These are phyloP conservation scores for Thymelicus acteon DNA, from an alignment of 2,888 invertebrate genomes.

Conservation along the genomic window DNA sequence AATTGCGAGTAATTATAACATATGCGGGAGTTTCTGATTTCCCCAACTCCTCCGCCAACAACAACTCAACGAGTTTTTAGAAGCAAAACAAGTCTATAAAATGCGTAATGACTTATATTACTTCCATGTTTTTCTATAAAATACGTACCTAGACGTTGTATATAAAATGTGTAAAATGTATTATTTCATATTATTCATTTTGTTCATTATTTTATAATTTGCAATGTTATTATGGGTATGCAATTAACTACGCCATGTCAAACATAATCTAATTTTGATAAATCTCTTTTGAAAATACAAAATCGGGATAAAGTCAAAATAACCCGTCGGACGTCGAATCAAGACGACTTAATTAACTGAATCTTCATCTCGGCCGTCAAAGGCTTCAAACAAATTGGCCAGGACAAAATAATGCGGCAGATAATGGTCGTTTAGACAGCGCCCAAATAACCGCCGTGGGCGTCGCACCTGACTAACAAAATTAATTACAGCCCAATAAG, in stretches of 20 bases:
- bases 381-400: conserved; percentile 81
- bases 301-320: conserved; percentile 39
- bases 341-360: conserved; percentile 73
- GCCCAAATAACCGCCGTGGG: conserved; percentile 64
- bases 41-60: conserved; percentile 6
- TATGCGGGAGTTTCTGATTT: conserved; percentile 42
- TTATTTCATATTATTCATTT: no score
- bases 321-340: conserved; percentile 51
- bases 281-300: conserved; percentile 26
- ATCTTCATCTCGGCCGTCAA: conserved; percentile 71
- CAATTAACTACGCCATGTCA: background rate
- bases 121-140: no score
- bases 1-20: conserved; percentile 59
- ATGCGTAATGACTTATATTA: background rate
- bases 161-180: no score
- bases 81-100: conserved; percentile 2
- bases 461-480: conserved; percentile 81
- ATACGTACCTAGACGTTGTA: no score
- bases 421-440: conserved; percentile 72
- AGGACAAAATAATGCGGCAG: conserved; percentile 78
- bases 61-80: background rate
- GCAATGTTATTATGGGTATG: background rate
- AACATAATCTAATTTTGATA: conserved; percentile 24
- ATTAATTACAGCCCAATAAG: conserved; percentile 83
- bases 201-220: background rate